These are phyloP conservation scores for Cephus pygmeus DNA, from an alignment of 2,888 invertebrate genomes.

Conservation along the genomic window DNA sequence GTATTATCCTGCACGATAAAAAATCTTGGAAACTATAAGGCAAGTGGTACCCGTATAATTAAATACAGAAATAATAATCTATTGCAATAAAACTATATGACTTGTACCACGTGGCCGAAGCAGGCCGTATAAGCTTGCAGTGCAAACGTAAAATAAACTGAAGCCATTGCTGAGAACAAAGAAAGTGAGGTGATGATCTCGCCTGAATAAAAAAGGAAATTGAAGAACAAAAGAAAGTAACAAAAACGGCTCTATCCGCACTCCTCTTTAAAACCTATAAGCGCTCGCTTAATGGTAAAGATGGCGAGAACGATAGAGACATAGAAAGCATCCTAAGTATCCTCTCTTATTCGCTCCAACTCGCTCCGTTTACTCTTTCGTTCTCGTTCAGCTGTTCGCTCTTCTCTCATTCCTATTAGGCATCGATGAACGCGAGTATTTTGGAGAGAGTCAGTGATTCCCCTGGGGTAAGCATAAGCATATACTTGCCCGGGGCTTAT, in stretches of 20 bases:
- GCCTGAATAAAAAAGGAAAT: not conserved
- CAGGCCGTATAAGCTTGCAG: not conserved
- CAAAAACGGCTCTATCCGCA: not conserved
- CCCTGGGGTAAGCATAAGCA: constrained; percentile 57
- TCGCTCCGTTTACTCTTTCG: not conserved
- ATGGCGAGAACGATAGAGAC: not conserved
- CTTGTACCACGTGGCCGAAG: not conserved
- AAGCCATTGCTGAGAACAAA: not conserved
- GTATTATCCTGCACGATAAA: constrained; percentile 79
- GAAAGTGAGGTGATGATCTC: not conserved
- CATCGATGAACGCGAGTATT: constrained; percentile 53
- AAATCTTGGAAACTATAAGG: constrained; percentile 81
- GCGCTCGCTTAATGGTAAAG: not conserved
- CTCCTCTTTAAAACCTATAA: not conserved
- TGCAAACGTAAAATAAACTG: not conserved
- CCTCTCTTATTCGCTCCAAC: not conserved
- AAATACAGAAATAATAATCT: not conserved
- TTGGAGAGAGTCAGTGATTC: constrained; percentile 47
- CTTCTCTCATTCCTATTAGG: constrained; percentile 45
- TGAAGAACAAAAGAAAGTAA: not conserved
- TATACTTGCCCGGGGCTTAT: constrained; percentile 64
- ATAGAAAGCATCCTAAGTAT: not conserved
- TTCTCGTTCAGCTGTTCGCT: constrained; percentile 13
- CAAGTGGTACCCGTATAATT: constrained; percentile 56
- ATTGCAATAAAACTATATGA: not conserved